A percentile compares a stretch with the other conserved stretches of the same genome.
phyloP scores from a whole-genome alignment of 2,113 vertebrate species.

The Nannobrachium achirus region DNA sequence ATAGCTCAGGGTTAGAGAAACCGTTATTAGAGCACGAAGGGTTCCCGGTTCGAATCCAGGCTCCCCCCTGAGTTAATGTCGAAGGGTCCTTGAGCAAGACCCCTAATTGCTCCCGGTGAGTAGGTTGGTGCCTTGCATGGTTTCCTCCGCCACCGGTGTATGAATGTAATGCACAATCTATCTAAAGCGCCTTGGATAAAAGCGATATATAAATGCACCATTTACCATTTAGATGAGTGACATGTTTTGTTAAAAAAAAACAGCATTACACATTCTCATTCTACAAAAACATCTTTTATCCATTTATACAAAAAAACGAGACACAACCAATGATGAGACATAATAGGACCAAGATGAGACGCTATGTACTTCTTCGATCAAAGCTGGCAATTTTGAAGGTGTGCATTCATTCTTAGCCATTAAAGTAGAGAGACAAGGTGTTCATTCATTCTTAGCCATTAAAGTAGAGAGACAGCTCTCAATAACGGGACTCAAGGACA shows the following conservation, averaged over 20 bases:
- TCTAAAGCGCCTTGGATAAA: too few relatives aligned
- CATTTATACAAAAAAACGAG: conserved; percentile 71
- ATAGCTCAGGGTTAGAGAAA: too few relatives aligned
- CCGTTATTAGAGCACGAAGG: too few relatives aligned
- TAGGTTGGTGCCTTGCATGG: too few relatives aligned
- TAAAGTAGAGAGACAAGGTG: not conserved
- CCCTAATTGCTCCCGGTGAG: too few relatives aligned
- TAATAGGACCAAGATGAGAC: conserved; percentile 2
- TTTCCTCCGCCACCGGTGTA: too few relatives aligned
- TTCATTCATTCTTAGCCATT: not conserved
- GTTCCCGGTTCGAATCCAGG: too few relatives aligned
- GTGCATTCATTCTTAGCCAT: not conserved
- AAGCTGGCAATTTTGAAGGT: not conserved
- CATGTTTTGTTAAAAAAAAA: conserved; percentile 35
- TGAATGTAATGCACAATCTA: too few relatives aligned
- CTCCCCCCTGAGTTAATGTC: too few relatives aligned
- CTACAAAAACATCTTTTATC: conserved; percentile 66
- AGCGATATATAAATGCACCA: too few relatives aligned
- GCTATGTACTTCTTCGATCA: not conserved
- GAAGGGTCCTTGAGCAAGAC: too few relatives aligned
- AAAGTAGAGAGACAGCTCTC: not conserved
- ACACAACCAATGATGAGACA: conserved; percentile 8
- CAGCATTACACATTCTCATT: conserved; percentile 32
- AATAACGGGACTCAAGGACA: not conserved
- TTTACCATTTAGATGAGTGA: too few relatives aligned